Base-by-base conservation (phyloP, 2,888 invertebrate genomes). In the Trissolcus japonicus region DNA sequence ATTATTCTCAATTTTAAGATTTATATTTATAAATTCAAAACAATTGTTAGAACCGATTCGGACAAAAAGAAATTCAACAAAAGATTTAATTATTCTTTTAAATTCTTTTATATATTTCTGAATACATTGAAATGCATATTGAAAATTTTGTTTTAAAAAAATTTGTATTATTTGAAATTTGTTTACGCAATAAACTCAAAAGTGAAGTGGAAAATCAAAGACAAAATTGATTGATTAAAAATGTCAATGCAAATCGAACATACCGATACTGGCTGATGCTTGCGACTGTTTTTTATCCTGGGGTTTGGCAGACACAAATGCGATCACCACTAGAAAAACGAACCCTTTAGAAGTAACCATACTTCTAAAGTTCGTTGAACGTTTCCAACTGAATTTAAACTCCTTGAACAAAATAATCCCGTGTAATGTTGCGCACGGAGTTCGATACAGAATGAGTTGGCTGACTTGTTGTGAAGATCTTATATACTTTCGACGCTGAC, bases 301-400 rank as follows among this genome's bases (percentile, higher is more conserved):
- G 40, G 13, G 57, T 61, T 48, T 19, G 4, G 56, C 73, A 54
- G 60, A 40, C 69, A 72, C 69, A 62, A 59, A 61, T 55, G 73
- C 73, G 14, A 79, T 46, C 48, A 76, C 35, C 46, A 65, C 65
- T 48, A 59, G 21, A 69, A 74, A 7, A 50, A 79, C 66, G 62
- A 76, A 74, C 46, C 55, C 76, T 79, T 79, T 74, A 66, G 74
- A 79, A 79, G 76, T 66, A 71, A 61, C 25, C 79, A 76, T 76
- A 71, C 73, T 76, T 73, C 76, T 59, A 69, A 69, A 76, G 73
- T 65, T 76, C 72, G 68, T 68, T 59, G 66, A 76, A 76, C 74
- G 73, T 19, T 50, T 17, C 19, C 17, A 69, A 69, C 65, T 21
- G 11, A 69, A 74, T 73, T 73, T 65, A 61, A 51, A 61, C 43